Evolutionary conservation across 2,888 invertebrate genomes (phyloP).

Genomic region (Agriopis marginaria): DNA sequence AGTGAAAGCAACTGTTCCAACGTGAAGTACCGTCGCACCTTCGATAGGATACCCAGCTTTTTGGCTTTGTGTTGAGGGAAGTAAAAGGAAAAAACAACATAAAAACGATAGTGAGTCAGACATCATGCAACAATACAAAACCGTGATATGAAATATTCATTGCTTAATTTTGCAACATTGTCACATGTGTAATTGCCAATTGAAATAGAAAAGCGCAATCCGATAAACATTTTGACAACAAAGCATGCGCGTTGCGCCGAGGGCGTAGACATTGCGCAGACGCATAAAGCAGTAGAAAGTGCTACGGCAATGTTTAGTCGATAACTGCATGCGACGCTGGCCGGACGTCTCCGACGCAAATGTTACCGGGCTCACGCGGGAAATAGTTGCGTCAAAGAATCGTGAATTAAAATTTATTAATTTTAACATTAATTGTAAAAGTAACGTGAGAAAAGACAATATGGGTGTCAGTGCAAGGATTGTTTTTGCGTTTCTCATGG

Average conservation of each 20-base stretch:
- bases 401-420: slow-evolving; percentile 56
- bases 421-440: slow-evolving; percentile 44
- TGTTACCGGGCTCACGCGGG: slow-evolving; percentile 79
- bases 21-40: too few relatives aligned
- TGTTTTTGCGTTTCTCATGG: slow-evolving; percentile 70
- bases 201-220: slow-evolving; percentile 54
- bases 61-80: too few relatives aligned
- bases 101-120: not conserved
- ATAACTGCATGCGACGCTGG: slow-evolving; percentile 65
- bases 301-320: slow-evolving; percentile 72
- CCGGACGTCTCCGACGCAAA: slow-evolving; percentile 77
- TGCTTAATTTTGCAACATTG: slow-evolving; percentile 38
- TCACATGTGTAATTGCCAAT: slow-evolving; percentile 43
- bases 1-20: too few relatives aligned
- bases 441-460: slow-evolving; percentile 59
- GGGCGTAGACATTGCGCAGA: slow-evolving; percentile 66
- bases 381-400: slow-evolving; percentile 78
- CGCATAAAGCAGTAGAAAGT: slow-evolving; percentile 84
- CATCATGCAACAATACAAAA: slow-evolving; percentile 37
- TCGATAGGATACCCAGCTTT: too few relatives aligned
- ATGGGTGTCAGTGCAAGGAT: slow-evolving; percentile 83
- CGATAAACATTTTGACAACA: slow-evolving; percentile 50
- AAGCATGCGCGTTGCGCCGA: slow-evolving; percentile 47
- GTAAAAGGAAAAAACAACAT: too few relatives aligned
- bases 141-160: slow-evolving; percentile 42